Evolutionary conservation across 2,888 invertebrate genomes (phyloP).

Genomic region (Blastobasis lacticolella): DNA sequence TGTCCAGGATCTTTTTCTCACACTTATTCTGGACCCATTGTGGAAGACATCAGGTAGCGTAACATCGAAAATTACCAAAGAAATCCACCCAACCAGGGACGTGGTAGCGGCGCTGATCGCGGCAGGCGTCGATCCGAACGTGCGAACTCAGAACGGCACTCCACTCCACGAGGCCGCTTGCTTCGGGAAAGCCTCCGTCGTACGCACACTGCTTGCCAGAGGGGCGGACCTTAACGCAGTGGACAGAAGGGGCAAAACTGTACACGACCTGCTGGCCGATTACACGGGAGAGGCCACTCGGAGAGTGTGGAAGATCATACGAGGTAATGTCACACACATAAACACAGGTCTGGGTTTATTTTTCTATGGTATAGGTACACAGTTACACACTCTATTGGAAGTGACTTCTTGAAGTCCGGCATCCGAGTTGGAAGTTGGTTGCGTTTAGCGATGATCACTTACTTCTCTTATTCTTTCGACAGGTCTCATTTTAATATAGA

Average conservation of each 20-base stretch:
- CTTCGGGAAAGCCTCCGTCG: constrained; percentile 92
- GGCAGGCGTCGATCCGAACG: constrained; percentile 91
- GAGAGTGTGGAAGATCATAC: constrained; percentile 88
- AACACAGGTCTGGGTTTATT: too few relatives aligned
- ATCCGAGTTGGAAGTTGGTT: too few relatives aligned
- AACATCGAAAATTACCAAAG: too few relatives aligned
- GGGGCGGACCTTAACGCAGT: constrained; percentile 88
- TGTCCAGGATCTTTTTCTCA: too few relatives aligned
- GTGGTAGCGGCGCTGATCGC: constrained; percentile 88
- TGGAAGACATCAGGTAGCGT: too few relatives aligned
- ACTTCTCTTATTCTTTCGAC: too few relatives aligned
- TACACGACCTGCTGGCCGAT: constrained; percentile 88
- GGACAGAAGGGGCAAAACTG: constrained; percentile 87
- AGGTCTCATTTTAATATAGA: too few relatives aligned
- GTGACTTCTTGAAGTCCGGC: too few relatives aligned
- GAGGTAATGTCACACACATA: constrained; percentile 73
- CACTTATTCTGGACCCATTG: too few relatives aligned
- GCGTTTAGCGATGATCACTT: too few relatives aligned
- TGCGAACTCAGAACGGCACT: constrained; percentile 88
- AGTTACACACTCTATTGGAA: too few relatives aligned
- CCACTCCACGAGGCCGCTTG: constrained; percentile 95
- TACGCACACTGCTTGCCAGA: constrained; percentile 83
- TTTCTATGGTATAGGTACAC: too few relatives aligned
- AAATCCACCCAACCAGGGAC: constrained; percentile 60
- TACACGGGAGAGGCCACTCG: constrained; percentile 92